phyloP scores from a whole-genome alignment of 2,888 invertebrate species.

The Enoplolaimus lenunculus region DNA sequence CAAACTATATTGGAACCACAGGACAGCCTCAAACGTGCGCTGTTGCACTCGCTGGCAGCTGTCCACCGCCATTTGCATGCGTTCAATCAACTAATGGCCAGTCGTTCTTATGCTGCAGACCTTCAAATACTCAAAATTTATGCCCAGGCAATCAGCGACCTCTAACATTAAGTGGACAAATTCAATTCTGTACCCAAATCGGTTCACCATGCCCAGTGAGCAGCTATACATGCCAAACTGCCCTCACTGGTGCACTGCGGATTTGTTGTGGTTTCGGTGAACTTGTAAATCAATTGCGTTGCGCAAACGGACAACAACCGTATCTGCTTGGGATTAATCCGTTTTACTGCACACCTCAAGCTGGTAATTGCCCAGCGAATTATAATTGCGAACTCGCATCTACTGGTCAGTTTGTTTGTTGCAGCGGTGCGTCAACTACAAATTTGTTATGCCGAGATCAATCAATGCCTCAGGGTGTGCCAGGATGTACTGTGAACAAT shows the following conservation, averaged over 20 bases:
- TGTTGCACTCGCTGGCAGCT: background rate
- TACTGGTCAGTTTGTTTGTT: slow-evolving; percentile 9
- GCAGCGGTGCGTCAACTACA: no score
- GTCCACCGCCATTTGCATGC: background rate
- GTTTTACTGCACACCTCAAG: slow-evolving; percentile 8
- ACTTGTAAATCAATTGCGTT: background rate
- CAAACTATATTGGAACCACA: background rate
- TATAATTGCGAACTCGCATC: background rate
- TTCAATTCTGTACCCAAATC: slow-evolving; percentile 2
- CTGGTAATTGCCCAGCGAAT: background rate
- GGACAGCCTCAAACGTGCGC: background rate
- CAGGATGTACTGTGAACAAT: no score
- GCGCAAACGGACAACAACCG: slow-evolving; percentile 7
- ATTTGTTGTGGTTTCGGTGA: slow-evolving; percentile 10
- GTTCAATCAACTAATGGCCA: background rate
- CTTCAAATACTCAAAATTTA: background rate
- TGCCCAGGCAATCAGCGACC: slow-evolving; percentile 5
- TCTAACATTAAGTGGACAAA: background rate
- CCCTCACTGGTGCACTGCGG: background rate
- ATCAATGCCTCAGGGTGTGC: no score
- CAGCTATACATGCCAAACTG: slow-evolving; percentile 15
- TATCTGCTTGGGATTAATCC: slow-evolving; percentile 13
- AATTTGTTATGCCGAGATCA: no score
- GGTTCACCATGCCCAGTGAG: background rate
- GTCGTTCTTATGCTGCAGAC: background rate